A percentile compares a stretch with the other conserved stretches of the same genome.
Conservation (phyloP, 2,113 vertebrate species). For the Trinectes maculatus region DNA sequence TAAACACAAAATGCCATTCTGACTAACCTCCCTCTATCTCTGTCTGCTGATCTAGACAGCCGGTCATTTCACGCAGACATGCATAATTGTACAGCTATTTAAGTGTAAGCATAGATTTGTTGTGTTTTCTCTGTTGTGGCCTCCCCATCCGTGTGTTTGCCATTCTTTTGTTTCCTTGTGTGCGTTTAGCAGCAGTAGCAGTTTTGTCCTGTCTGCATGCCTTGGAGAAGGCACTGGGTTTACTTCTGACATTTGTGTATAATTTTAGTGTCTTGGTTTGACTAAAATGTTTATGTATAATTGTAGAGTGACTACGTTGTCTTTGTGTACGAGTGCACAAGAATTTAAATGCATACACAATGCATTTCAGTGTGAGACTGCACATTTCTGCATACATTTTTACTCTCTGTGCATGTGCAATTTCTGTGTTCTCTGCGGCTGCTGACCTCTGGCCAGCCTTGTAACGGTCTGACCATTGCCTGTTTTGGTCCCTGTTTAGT, state of each 20-base stretch:
- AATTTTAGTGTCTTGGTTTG: conserved; percentile 50
- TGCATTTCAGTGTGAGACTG: background rate
- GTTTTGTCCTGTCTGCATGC: conserved; percentile 36
- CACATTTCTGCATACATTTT: background rate
- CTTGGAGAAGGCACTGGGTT: conserved; percentile 14
- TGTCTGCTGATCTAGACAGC: conserved; percentile 72
- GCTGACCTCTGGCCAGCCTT: conserved; percentile 69
- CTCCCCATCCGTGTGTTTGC: conserved; percentile 40
- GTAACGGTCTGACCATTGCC: conserved; percentile 65
- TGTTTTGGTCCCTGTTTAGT: conserved; percentile 77
- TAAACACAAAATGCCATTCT: conserved; percentile 43
- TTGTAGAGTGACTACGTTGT: conserved; percentile 41
- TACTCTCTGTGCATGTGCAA: conserved; percentile 24
- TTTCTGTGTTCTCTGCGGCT: conserved; percentile 58
- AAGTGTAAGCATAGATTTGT: conserved; percentile 60
- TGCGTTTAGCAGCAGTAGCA: conserved; percentile 36
- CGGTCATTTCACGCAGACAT: conserved; percentile 72
- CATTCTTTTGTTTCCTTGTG: conserved; percentile 54
- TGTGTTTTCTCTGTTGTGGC: conserved; percentile 63
- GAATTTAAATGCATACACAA: conserved; percentile 24
- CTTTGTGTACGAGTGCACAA: conserved; percentile 19
- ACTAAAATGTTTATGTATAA: conserved; percentile 49
- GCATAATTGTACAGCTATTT: conserved; percentile 74
- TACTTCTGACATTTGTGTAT: conserved; percentile 40
- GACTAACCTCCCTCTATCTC: conserved; percentile 65